Conservation (phyloP, 2,888 invertebrate genomes). For the Acleris holmiana region DNA sequence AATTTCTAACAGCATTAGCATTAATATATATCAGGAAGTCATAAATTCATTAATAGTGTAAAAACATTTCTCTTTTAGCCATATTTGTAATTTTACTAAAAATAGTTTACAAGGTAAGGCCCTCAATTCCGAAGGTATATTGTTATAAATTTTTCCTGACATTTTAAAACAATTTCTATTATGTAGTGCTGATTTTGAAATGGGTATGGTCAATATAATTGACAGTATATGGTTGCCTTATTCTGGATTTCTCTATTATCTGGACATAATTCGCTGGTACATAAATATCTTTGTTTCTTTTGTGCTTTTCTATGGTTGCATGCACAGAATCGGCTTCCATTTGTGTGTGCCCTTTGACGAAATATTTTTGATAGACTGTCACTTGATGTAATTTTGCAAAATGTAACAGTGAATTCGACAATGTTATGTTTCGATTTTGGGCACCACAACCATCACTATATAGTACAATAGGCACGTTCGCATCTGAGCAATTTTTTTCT, state of each 20-base stretch:
- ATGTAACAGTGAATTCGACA: slow-evolving; percentile 35
- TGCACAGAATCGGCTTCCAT: slow-evolving; percentile 38
- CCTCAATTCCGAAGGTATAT: no score
- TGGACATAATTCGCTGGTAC: slow-evolving; percentile 25
- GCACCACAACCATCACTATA: slow-evolving; percentile 39
- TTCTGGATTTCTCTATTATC: slow-evolving; percentile 5
- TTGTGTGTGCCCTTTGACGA: slow-evolving; percentile 37
- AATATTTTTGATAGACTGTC: slow-evolving; percentile 29
- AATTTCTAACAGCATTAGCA: no score
- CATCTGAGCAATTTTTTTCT: slow-evolving; percentile 12
- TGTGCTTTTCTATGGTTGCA: slow-evolving; percentile 33
- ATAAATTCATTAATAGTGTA: no score
- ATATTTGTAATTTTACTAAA: no score
- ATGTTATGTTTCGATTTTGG: slow-evolving; percentile 24
- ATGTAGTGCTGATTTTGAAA: no score
- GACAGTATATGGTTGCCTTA: slow-evolving; percentile 7
- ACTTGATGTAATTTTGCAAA: slow-evolving; percentile 25
- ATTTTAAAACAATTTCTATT: no score
- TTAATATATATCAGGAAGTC: no score
- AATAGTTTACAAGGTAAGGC: no score
- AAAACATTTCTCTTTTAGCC: no score
- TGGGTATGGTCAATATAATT: slow-evolving; percentile 31
- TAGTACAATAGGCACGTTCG: slow-evolving; percentile 34
- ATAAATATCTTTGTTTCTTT: slow-evolving; percentile 26
- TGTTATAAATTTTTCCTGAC: no score